Evolutionary conservation across 2,797 vertebrate species (phyloP).

Genomic region (Girardinus metallicus): DNA sequence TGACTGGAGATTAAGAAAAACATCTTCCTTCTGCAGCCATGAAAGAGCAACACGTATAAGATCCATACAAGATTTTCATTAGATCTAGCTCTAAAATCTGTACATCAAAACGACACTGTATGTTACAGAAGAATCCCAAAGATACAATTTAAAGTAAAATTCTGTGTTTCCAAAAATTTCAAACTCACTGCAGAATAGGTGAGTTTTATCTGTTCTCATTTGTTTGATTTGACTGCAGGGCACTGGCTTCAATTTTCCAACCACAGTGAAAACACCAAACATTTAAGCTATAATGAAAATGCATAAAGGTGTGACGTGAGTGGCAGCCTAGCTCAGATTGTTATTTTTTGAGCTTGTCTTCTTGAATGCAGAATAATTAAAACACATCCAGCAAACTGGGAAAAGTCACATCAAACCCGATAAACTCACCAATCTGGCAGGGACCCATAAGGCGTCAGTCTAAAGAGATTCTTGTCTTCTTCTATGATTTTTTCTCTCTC

Average conservation of each 20-base stretch:
- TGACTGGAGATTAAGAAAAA: not conserved
- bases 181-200: not conserved
- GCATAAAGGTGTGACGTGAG: constrained; percentile 3
- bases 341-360: not conserved
- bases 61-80: not conserved
- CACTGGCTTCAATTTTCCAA: not conserved
- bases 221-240: not conserved
- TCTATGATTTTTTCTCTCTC: constrained; percentile 49
- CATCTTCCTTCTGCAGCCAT: not conserved
- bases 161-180: not conserved
- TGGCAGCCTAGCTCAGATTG: not conserved
- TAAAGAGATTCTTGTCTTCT: constrained; percentile 72
- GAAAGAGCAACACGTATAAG: not conserved
- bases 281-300: constrained; percentile 19
- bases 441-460: constrained; percentile 78
- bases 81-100: not conserved
- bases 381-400: not conserved
- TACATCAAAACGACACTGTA: not conserved
- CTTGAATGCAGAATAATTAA: not conserved
- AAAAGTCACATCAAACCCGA: not conserved
- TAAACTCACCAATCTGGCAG: constrained; percentile 83
- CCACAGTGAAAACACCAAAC: not conserved
- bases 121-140: not conserved
- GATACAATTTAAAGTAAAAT: not conserved
- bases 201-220: not conserved